A percentile compares a stretch with the other conserved stretches of the same genome.
Conservation (phyloP, 1,140 invertebrate species). For the Drosophila tropicalis region DNA sequence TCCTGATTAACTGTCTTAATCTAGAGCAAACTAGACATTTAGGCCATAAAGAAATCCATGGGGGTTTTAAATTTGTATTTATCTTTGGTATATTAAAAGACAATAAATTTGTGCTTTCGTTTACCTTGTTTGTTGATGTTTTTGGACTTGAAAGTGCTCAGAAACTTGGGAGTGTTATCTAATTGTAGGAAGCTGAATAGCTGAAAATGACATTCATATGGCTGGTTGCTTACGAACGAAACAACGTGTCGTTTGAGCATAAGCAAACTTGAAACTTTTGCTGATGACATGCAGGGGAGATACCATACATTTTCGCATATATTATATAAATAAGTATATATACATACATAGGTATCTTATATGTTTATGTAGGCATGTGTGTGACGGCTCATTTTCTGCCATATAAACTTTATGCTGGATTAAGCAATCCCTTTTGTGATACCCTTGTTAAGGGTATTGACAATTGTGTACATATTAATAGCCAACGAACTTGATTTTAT, state of each 20-base stretch:
- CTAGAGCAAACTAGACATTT: too few relatives aligned
- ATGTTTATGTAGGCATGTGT: constrained; percentile 42
- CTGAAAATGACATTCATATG: constrained; percentile 14
- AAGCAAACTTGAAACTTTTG: constrained; percentile 39
- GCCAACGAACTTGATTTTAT: neutral
- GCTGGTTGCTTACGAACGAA: constrained; percentile 13
- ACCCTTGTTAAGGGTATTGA: constrained; percentile 2
- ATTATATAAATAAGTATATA: neutral
- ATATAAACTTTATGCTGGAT: constrained; percentile 63
- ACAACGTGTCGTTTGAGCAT: constrained; percentile 44
- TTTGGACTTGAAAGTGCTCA: neutral
- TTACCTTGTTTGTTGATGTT: neutral
- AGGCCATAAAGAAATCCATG: too few relatives aligned
- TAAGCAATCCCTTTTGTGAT: constrained; percentile 29
- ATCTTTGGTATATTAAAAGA: too few relatives aligned
- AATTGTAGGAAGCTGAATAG: neutral
- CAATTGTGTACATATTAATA: constrained; percentile 17
- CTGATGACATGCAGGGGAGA: constrained; percentile 32
- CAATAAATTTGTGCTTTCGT: too few relatives aligned
- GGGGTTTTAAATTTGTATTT: too few relatives aligned
- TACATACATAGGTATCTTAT: constrained; percentile 28
- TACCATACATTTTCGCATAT: constrained; percentile 1
- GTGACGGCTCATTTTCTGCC: constrained; percentile 76
- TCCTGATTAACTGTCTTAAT: too few relatives aligned
- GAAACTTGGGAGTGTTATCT: neutral